Evolutionary conservation across 1,140 invertebrate species (phyloP), one percentile per base, ranked within the genome.

Genomic region (Pachypsylla venusta): DNA sequence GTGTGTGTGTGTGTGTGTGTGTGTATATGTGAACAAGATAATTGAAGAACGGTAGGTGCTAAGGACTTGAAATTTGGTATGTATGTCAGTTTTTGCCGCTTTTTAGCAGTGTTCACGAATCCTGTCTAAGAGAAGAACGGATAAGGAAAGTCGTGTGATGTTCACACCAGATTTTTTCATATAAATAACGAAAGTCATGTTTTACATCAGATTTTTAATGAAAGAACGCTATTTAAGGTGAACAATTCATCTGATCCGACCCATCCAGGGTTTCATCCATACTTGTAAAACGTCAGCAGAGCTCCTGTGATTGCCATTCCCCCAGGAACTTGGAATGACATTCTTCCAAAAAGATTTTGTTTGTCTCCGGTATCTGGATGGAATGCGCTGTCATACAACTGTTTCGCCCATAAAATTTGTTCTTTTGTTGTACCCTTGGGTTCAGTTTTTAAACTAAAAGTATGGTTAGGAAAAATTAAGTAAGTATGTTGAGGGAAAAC

Each of bases 301-400:
- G 75, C 78, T 58, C 87, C 89, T 35, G 86, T 89, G 61, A 96
- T 89, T 40, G 85, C 71, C 74, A 91, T 95, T 66, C 93, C 93
- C 78, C 89, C 89, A 4, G 92, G 92, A 12, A 93, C 88, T 72
- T 90, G 87, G 10, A 88, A 88, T 13, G 84, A 81, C 89, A 92
- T 92, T 42, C 89, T 73, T 2, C 89, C 89, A 56, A 89, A 78
- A 1, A 86, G 67, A 48, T 84, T 74, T 79, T 85, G 84, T 65
- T 83, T 84, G 69, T 91, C 86, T 0, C 85, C 87, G 0, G 87
- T 87, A 69, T 90, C 87, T 0, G 87, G 87, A 71, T 92, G 88
- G 64, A 80, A 89, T 0, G 87, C 86, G 39, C 85, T 88, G 70
- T 89, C 86, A 70, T 89, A 89, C 14, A 90, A 68, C 66, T 84